phyloP scores from a whole-genome alignment of 1,140 invertebrate species.

The Physella acuta region DNA sequence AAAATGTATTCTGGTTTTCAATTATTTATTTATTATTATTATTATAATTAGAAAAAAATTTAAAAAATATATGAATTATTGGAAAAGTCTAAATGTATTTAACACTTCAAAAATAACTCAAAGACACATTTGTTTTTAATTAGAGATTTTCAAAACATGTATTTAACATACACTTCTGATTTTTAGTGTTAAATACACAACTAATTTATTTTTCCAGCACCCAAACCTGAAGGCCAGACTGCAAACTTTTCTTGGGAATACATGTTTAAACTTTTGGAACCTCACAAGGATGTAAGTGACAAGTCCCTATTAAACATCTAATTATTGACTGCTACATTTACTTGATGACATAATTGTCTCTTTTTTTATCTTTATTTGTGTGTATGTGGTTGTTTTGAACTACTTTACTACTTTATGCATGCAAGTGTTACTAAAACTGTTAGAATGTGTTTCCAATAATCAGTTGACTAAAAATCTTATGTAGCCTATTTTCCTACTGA shows the following conservation, averaged over 20 bases:
- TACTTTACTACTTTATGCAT: background rate
- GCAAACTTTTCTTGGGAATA: constrained; percentile 34
- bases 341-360: background rate
- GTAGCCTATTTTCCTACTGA: background rate
- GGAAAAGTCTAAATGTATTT: background rate
- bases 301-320: background rate
- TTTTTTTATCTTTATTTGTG: no score
- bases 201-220: background rate
- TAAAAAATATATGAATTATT: background rate
- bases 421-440: background rate
- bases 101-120: background rate
- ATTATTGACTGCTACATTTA: background rate
- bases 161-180: background rate
- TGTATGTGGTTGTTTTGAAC: background rate
- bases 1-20: background rate
- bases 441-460: background rate
- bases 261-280: constrained; percentile 29
- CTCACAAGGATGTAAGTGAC: constrained; percentile 21
- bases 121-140: background rate
- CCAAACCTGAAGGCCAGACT: background rate
- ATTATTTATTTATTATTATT: background rate
- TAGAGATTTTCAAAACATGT: background rate
- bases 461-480: background rate
- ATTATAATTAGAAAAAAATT: background rate
- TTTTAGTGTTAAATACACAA: background rate